Base-by-base conservation (phyloP, 2,113 vertebrate species). In the Dicrurus megarhynchus region DNA sequence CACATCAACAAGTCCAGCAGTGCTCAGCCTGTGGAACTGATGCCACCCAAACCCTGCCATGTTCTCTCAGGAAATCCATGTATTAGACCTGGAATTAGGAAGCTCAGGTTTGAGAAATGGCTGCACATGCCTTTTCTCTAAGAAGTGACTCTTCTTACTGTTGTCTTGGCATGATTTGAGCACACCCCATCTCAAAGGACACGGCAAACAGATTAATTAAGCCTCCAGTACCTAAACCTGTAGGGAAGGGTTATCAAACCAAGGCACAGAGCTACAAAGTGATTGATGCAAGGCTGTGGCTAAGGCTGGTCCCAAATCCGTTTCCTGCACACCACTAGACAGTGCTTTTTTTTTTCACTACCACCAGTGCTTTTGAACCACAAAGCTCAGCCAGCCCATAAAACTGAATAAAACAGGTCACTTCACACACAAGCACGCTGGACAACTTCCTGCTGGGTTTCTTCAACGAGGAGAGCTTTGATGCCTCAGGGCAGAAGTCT, bases 371-470 rank as follows among this genome's bases (percentile, higher is more conserved):
- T 57, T 49, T 69, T 59, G 75, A 55, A 14, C 44, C 69, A 60
- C 86, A 85, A 74, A 92, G 71, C 53, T 89, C 88, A 89, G 35
- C 50, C 69, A 76, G 70, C 39, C 75, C 77, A 49, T 42, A 84
- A 89, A 86, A 33, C 26, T 5, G 42, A 83, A 87, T 89, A 68
- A 88, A 92, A 65, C 67, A 78, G 94, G 93, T 94, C 88, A 93
- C 81, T 85, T 70, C 56, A 89, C 28, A 46, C 46, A 63, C 70
- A 55, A 63, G 35, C 60, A 79, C 68, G 80, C 82, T 35, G 64
- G 84, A 84, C 84, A 91, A 33, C 69, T 84, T 89, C 73, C 87
- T 89, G 56, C 81, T 96, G 92, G 55, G 24, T 68, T 61, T 91
- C 37, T 93, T 90, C 41, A 88, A 33, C 8, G 37, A 33, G 47